Evolutionary conservation across 2,888 invertebrate species (phyloP).

Genomic region (Cinara cedri): DNA sequence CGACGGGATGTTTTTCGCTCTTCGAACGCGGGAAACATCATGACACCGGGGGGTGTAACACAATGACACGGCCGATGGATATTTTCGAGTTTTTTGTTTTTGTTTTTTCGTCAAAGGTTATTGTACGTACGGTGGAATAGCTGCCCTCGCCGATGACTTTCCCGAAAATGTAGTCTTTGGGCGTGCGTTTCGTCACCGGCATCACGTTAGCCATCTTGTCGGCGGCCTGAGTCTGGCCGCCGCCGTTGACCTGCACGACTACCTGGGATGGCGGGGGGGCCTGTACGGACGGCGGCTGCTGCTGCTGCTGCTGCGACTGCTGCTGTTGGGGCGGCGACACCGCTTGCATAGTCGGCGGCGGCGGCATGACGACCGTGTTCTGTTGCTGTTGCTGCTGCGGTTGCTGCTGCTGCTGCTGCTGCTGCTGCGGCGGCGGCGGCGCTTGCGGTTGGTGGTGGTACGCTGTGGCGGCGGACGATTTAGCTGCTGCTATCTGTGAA

Average conservation of each 20-base stretch:
- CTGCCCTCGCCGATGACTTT: constrained; percentile 96
- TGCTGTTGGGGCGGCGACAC: constrained; percentile 66
- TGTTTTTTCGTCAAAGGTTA: too few relatives aligned
- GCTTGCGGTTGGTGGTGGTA: constrained; percentile 33
- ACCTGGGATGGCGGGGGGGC: constrained; percentile 61
- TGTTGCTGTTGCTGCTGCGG: constrained; percentile 39
- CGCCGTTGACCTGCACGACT: constrained; percentile 61
- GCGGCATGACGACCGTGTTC: constrained; percentile 62
- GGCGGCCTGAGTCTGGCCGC: constrained; percentile 64
- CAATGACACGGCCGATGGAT: too few relatives aligned
- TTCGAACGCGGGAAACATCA: too few relatives aligned
- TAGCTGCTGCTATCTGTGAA: constrained; percentile 42
- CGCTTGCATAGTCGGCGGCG: constrained; percentile 61
- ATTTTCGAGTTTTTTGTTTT: too few relatives aligned
- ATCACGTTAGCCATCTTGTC: constrained; percentile 61
- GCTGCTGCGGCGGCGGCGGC: constrained; percentile 59
- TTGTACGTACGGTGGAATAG: constrained; percentile 80
- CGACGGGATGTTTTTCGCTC: too few relatives aligned
- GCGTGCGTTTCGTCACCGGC: constrained; percentile 71
- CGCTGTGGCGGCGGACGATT: constrained; percentile 35
- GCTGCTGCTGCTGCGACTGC: constrained; percentile 63
- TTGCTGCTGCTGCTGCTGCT: constrained; percentile 21
- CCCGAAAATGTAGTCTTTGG: constrained; percentile 93
- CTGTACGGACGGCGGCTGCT: constrained; percentile 65
- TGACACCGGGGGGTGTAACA: too few relatives aligned